These are phyloP conservation scores for Arenaria interpres DNA, from an alignment of 2,113 vertebrate genomes.

Conservation along the genomic window DNA sequence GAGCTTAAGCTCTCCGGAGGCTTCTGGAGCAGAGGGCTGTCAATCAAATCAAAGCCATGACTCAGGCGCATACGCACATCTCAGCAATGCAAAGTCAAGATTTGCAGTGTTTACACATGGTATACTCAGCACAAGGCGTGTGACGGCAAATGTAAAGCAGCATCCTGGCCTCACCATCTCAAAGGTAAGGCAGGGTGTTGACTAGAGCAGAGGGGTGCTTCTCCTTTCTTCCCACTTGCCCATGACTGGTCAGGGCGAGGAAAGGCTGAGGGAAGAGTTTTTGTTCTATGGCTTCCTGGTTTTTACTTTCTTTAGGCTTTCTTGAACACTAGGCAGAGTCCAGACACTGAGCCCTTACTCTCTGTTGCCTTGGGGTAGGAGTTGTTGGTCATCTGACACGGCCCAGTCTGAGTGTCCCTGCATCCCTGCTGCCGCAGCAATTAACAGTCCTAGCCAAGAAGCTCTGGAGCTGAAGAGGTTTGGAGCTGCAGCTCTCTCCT, in stretches of 20 bases:
- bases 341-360: background rate
- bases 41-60: background rate
- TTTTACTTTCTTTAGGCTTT: background rate
- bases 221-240: background rate
- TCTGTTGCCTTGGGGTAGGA: background rate
- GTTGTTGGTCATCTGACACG: background rate
- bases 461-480: background rate
- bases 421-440: background rate
- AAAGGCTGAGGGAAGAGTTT: background rate
- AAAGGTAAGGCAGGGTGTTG: background rate
- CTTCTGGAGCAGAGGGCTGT: constrained; percentile 33
- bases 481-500: background rate
- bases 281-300: background rate
- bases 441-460: background rate
- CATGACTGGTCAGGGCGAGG: background rate
- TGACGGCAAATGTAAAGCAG: background rate
- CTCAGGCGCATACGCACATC: background rate
- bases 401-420: background rate
- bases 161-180: fast-evolving
- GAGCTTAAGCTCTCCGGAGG: background rate
- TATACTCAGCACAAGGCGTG: background rate
- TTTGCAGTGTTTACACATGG: background rate
- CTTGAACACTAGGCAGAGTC: background rate
- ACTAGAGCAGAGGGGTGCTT: background rate
- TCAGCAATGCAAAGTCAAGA: background rate